Conservation (phyloP, 2,113 vertebrate genomes). For the Dermatemys mawii region DNA sequence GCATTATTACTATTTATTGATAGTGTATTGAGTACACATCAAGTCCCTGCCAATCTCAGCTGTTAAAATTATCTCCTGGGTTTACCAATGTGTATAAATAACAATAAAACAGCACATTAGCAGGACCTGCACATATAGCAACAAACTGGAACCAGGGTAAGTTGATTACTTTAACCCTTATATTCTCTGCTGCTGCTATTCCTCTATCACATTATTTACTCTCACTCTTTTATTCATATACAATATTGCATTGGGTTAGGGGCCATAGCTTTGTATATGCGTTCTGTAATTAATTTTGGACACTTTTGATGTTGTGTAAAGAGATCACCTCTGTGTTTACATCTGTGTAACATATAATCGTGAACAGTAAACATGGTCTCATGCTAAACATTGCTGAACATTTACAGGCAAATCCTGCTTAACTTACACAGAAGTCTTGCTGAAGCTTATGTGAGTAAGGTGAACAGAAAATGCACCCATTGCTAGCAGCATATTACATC, state of each 20-base stretch:
- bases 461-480: fast-evolving
- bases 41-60: neutral
- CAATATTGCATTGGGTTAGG: neutral
- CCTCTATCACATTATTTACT: neutral
- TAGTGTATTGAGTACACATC: neutral
- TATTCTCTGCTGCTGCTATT: neutral
- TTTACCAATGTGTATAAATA: neutral
- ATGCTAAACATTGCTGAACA: neutral
- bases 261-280: neutral
- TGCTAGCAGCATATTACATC: neutral
- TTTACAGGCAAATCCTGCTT: neutral
- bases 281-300: neutral
- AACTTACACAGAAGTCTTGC: neutral
- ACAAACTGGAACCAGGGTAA: neutral
- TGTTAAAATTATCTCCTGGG: neutral
- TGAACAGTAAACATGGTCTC: neutral
- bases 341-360: neutral
- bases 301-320: neutral
- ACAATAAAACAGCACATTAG: neutral
- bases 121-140: neutral
- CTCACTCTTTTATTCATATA: neutral
- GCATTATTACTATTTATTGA: neutral
- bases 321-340: neutral
- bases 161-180: neutral
- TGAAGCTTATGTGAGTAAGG: neutral